Base-by-base conservation (phyloP, 2,797 vertebrate species). In the Sebastes reedi region DNA sequence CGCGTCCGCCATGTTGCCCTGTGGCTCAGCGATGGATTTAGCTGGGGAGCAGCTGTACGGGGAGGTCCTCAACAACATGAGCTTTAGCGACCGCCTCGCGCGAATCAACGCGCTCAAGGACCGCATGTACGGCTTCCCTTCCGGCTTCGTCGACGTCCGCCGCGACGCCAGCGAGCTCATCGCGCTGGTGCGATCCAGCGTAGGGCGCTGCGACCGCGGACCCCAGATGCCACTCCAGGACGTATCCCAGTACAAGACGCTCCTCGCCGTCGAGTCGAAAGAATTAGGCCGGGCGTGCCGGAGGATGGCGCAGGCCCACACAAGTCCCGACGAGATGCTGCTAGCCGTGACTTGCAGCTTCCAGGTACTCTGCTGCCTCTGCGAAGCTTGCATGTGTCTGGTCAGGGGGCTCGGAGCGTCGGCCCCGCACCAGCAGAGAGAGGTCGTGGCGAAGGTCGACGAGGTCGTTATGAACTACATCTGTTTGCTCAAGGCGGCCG, bases 401-500 rank as follows among this genome's bases (percentile, higher is more conserved):
- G 97, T 99, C 62, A 95, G 96, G 93, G 97, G 97, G 4, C 96
- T 99, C 67, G 96, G 96, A 75, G 95, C 95, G 32, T 95, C 97
- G 65, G 96, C 95, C 84, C 94, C 97, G 82, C 97, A 96, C 91
- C 95, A 96, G 24, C 95, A 96, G 88, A 96, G 97, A 90, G 98
- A 99, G 94, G 97, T 99, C 39, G 97, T 98, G 87, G 97, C 96
- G 46, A 99, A 99, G 93, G 96, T 99, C 6, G 97, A 99, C 0
- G 97, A 99, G 92, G 98, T 99, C 59, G 97, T 99, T 30, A 97
- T 98, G 95, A 99, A 99, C 94, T 99, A 99, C 80, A 98, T 99
- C 90, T 98, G 97, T 94, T 95, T 99, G 95, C 96, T 99, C 87
- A 97, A 95, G 91, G 98, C 98, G 77, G 98, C 98, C 1, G 97